Percentiles rank a stretch among this genome's conserved stretches.
Evolutionary conservation across 2,797 vertebrate species (phyloP).

Genomic region (Poeciliopsis infans): DNA sequence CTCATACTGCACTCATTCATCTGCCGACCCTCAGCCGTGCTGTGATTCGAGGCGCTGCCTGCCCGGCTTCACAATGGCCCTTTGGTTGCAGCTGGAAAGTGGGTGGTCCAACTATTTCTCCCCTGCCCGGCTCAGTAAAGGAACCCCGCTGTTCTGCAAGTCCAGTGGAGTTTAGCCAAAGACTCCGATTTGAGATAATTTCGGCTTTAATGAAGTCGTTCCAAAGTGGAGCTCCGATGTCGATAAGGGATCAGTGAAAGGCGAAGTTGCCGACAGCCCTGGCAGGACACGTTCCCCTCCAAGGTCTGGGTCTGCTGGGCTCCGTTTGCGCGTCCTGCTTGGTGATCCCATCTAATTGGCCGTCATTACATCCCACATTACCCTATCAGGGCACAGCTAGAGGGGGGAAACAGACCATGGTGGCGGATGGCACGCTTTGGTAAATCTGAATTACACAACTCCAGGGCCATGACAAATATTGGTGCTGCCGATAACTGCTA

Average conservation of each 20-base stretch:
- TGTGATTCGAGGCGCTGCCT: constrained; percentile 61
- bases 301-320: constrained; percentile 53
- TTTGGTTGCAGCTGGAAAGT: constrained; percentile 40
- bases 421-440: constrained; percentile 77
- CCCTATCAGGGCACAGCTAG: constrained; percentile 75
- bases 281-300: constrained; percentile 38
- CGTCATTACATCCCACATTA: constrained; percentile 82
- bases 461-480: constrained; percentile 77
- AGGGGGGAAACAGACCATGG: constrained; percentile 79
- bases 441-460: constrained; percentile 82
- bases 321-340: constrained; percentile 80
- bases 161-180: constrained; percentile 15
- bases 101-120: constrained; percentile 64
- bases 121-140: constrained; percentile 35
- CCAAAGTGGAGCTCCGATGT: background rate
- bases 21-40: constrained; percentile 57
- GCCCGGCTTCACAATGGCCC: constrained; percentile 61
- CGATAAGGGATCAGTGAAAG: constrained; percentile 44
- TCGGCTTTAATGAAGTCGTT: constrained; percentile 28
- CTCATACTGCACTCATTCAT: constrained; percentile 65
- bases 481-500: constrained; percentile 76
- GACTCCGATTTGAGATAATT: constrained; percentile 35
- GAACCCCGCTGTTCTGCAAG: constrained; percentile 9
- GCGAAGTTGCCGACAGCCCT: constrained; percentile 32
- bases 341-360: constrained; percentile 82